A percentile compares a stretch with the other conserved stretches of the same genome.
Evolutionary conservation across 2,113 vertebrate species (phyloP).

Genomic region (Choloepus hoffmanni): DNA sequence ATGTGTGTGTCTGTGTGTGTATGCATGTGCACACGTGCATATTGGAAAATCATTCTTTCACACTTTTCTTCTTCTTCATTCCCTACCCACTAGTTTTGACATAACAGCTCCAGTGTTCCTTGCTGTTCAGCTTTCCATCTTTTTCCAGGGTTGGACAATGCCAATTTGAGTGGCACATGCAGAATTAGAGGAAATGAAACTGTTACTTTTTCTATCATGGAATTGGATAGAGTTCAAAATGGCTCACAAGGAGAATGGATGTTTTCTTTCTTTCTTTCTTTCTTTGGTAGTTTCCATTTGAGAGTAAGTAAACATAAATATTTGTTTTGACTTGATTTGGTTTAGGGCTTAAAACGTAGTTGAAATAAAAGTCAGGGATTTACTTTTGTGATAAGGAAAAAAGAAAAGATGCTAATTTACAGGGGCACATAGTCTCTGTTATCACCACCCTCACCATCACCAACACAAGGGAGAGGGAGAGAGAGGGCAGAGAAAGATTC

Average conservation of each 20-base stretch:
- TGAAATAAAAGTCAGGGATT: background rate
- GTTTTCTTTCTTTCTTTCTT: background rate
- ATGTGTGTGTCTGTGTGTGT: background rate
- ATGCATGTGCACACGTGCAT: no score
- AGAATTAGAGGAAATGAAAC: background rate
- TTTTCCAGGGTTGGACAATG: background rate
- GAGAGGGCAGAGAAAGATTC: background rate
- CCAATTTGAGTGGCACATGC: background rate
- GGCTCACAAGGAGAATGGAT: background rate
- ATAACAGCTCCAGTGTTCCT: background rate
- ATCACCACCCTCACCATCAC: background rate
- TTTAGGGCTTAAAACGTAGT: background rate
- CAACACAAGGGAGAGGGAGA: background rate
- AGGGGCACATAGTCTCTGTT: background rate
- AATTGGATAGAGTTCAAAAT: background rate
- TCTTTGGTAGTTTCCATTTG: background rate
- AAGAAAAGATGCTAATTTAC: background rate
- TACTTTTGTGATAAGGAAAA: background rate
- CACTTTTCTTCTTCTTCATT: background rate
- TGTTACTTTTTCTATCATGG: background rate
- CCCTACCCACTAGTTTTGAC: no score
- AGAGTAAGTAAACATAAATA: constrained; percentile 27
- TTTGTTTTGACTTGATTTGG: background rate
- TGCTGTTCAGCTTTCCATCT: background rate
- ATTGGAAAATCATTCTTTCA: background rate